phyloP scores from a whole-genome alignment of 2,888 invertebrate species.

The Andrena minutula region DNA sequence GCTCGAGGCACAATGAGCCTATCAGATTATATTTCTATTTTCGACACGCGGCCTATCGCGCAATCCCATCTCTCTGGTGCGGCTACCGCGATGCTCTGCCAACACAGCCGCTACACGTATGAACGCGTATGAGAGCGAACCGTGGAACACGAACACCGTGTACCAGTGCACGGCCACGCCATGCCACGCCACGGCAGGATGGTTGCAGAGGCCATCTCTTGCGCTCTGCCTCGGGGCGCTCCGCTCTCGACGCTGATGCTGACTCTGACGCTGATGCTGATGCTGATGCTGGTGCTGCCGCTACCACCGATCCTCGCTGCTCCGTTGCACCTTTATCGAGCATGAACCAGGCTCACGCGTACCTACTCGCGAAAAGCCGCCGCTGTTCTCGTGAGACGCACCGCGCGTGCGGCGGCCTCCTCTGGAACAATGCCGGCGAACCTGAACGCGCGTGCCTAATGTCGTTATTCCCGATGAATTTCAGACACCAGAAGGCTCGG shows the following conservation, averaged over 20 bases:
- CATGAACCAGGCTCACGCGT: neutral
- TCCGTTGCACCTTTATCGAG: slow-evolving; percentile 33
- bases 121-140: slow-evolving; percentile 26
- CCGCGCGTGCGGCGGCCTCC: neutral
- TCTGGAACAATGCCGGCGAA: slow-evolving; percentile 19
- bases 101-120: slow-evolving; percentile 49
- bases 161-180: slow-evolving; percentile 31
- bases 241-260: slow-evolving; percentile 60
- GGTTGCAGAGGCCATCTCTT: slow-evolving; percentile 43
- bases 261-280: slow-evolving; percentile 55
- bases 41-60: slow-evolving; percentile 84
- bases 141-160: slow-evolving; percentile 41
- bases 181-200: slow-evolving; percentile 16
- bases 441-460: slow-evolving; percentile 55
- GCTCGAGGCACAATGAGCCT: slow-evolving; percentile 84
- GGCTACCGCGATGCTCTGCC: slow-evolving; percentile 78
- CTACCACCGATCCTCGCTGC: slow-evolving; percentile 47
- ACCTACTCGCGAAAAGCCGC: slow-evolving; percentile 4
- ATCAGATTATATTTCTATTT: slow-evolving; percentile 85
- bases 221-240: slow-evolving; percentile 58
- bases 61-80: slow-evolving; percentile 82
- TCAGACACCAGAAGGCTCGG: slow-evolving; percentile 29
- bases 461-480: slow-evolving; percentile 58
- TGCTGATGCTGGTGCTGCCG: slow-evolving; percentile 53
- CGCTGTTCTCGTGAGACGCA: neutral